Evolutionary conservation across 1,140 invertebrate genomes (phyloP).

Genomic region (Diorhabda elongata): DNA sequence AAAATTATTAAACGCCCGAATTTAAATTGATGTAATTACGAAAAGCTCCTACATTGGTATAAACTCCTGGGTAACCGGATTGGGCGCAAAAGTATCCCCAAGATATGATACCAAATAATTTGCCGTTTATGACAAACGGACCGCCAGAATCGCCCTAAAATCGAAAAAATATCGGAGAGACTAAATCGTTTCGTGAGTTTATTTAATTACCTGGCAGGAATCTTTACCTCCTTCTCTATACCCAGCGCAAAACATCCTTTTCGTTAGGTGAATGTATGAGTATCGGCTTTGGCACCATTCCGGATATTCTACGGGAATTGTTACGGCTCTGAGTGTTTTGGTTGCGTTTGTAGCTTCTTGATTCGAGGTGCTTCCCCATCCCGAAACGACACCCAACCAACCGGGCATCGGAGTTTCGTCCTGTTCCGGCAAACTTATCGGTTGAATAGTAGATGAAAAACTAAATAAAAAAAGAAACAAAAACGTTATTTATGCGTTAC

Average conservation of each 20-base stretch:
- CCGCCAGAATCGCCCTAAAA: slow-evolving; percentile 55
- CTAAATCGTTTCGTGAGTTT: background rate
- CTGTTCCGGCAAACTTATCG: slow-evolving; percentile 1
- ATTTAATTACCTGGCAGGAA: slow-evolving; percentile 26
- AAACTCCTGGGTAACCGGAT: slow-evolving; percentile 58
- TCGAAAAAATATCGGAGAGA: background rate
- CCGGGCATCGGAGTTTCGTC: background rate
- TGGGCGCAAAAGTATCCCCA: slow-evolving; percentile 60
- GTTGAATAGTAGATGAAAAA: slow-evolving; percentile 4
- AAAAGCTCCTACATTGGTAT: slow-evolving; percentile 54
- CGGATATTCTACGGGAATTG: background rate
- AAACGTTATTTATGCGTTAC: background rate
- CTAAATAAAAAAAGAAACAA: background rate
- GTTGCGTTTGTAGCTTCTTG: background rate
- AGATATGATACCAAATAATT: slow-evolving; percentile 56
- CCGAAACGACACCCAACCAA: slow-evolving; percentile 5
- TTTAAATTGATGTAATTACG: slow-evolving; percentile 45
- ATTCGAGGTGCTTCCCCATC: slow-evolving; percentile 9
- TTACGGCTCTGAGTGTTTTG: background rate
- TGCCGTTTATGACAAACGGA: slow-evolving; percentile 50
- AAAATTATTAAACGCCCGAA: slow-evolving; percentile 20
- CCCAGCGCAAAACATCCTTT: slow-evolving; percentile 26
- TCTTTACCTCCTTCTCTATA: slow-evolving; percentile 20
- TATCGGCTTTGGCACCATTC: slow-evolving; percentile 8
- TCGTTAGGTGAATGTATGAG: background rate